phyloP scores from a whole-genome alignment of 2,113 vertebrate species.

The Aptenodytes patagonicus region DNA sequence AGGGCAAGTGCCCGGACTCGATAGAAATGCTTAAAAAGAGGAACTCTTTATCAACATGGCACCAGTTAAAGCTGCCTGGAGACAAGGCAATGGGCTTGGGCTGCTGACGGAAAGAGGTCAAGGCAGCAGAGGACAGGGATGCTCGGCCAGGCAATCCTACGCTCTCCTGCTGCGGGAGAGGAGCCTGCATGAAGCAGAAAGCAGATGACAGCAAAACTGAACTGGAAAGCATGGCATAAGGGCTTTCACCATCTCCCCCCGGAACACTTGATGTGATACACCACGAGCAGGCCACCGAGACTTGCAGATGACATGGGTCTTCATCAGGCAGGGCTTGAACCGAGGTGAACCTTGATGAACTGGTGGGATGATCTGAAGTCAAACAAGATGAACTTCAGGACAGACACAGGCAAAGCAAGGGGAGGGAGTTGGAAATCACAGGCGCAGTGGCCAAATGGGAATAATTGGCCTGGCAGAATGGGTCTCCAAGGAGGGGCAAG shows the following conservation, averaged over 20 bases:
- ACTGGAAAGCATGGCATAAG: neutral
- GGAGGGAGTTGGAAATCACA: neutral
- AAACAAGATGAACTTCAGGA: neutral
- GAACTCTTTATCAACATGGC: neutral
- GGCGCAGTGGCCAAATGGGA: neutral
- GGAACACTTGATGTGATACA: neutral
- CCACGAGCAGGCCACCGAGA: neutral
- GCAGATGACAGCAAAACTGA: neutral
- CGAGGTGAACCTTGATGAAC: neutral
- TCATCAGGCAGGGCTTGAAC: neutral
- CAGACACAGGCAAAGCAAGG: neutral
- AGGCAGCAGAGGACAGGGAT: neutral
- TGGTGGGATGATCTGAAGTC: neutral
- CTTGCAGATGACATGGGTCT: neutral
- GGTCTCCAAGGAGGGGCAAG: neutral
- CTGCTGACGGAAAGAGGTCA: neutral
- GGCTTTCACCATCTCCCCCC: neutral
- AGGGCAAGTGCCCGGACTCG: neutral
- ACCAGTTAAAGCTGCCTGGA: neutral
- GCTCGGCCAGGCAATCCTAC: rapidly evolving
- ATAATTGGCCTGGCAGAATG: neutral
- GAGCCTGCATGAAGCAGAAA: neutral
- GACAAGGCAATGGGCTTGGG: rapidly evolving
- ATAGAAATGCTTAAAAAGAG: neutral
- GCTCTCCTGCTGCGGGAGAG: neutral